Base-by-base conservation (phyloP, 2,113 vertebrate species). In the Acinonyx jubatus region DNA sequence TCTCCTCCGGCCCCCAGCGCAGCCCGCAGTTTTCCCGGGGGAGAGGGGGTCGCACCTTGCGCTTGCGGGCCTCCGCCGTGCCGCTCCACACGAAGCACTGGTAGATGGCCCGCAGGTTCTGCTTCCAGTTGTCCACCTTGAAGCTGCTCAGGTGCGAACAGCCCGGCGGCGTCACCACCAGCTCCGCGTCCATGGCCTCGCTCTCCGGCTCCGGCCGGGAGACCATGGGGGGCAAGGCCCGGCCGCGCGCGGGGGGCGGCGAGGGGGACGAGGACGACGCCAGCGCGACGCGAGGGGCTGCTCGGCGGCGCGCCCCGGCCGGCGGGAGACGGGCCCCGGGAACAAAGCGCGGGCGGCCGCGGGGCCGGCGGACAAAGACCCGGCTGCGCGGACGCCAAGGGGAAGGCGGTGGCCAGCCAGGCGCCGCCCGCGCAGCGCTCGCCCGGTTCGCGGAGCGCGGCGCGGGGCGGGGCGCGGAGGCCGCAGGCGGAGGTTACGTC, bases 61-160 rank as follows among this genome's bases (percentile, higher is more conserved):
- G 99, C 99, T 99, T 99, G 98, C 99, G 99, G 98, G 99, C 99
- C 99, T 99, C 99, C 18, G 99, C 99, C 68, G 99, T 99, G 82
- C 99, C 99, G 98, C 99, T 99, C 99, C 99, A 99, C 97, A 99
- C 99, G 99, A 99, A 99, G 98, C 99, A 99, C 98, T 99, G 99
- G 99, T 99, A 99, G 97, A 99, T 99, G 73, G 99, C 99, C 94
- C 99, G 99, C 98, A 99, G 99, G 99, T 99, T 99, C 99, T 99
- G 99, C 99, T 99, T 99, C 99, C 99, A 99, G 99, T 99, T 99
- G 98, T 99, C 99, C 99, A 99, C 99, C 99, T 99, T 99, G 99
- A 99, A 99, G 98, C 99, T 98, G 99, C 99, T 99, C 99, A 99
- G 99, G 99, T 99, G 99, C 98, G 99, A 99, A 98, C 99, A 99